Evolutionary conservation across 2,797 vertebrate genomes (phyloP).

Genomic region (Lycodopsis pacificus): DNA sequence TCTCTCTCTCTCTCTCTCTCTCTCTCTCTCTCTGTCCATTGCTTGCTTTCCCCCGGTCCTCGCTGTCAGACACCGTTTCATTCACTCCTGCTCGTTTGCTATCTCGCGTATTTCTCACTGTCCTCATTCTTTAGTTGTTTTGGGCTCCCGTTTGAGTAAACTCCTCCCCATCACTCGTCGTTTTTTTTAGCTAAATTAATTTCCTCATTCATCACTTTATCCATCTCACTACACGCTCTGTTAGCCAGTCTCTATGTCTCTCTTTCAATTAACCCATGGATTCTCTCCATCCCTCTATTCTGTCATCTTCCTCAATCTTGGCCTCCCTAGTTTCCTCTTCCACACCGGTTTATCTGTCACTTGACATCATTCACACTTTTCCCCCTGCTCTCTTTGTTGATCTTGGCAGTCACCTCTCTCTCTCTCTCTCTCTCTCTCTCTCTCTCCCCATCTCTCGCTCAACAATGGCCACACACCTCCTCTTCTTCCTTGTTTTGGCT

Average conservation of each 20-base stretch:
- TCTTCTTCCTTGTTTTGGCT: conserved; percentile 54
- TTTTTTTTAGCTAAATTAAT: conserved; percentile 48
- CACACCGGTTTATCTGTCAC: conserved; percentile 52
- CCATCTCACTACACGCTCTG: conserved; percentile 30
- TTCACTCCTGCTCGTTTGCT: conserved; percentile 45
- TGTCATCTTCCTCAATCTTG: conserved; percentile 38
- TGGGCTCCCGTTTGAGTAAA: conserved; percentile 47
- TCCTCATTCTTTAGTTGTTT: conserved; percentile 61
- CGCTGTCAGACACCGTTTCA: conserved; percentile 42
- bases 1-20: conserved; percentile 16
- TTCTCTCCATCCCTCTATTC: conserved; percentile 32
- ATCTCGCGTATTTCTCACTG: conserved; percentile 50
- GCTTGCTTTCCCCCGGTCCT: neutral
- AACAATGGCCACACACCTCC: conserved; percentile 40
- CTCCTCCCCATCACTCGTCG: conserved; percentile 34
- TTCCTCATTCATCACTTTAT: conserved; percentile 62
- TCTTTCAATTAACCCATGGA: conserved; percentile 46
- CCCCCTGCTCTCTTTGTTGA: conserved; percentile 58
- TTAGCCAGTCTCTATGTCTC: conserved; percentile 7
- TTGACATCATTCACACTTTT: conserved; percentile 65
- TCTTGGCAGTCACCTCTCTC: conserved; percentile 51
- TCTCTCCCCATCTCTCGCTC: conserved; percentile 46
- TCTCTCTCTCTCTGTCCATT: conserved; percentile 13
- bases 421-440: conserved; percentile 11
- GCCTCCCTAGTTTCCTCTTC: conserved; percentile 46